These are phyloP conservation scores for Caenorhabditis panamensis DNA, from an alignment of 2,888 invertebrate genomes.

Conservation along the genomic window DNA sequence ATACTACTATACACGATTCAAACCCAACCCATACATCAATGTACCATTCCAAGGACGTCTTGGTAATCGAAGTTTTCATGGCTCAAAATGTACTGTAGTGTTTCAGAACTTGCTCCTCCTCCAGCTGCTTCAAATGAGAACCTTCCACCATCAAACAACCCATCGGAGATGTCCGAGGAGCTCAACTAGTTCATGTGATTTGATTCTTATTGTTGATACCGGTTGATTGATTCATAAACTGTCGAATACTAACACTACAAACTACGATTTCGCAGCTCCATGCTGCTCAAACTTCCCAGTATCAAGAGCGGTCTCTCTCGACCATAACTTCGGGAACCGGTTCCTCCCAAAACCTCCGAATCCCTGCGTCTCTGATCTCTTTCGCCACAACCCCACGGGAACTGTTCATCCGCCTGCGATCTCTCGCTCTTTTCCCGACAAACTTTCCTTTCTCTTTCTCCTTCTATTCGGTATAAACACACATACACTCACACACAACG, in stretches of 20 bases:
- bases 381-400: not conserved
- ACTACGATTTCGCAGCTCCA: not conserved
- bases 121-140: too few relatives aligned
- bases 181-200: too few relatives aligned
- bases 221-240: too few relatives aligned
- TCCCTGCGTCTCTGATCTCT: not conserved
- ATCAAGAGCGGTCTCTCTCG: not conserved
- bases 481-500: not conserved
- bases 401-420: not conserved
- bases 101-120: too few relatives aligned
- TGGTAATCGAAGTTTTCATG: too few relatives aligned
- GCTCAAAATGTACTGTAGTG: too few relatives aligned
- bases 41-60: too few relatives aligned
- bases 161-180: too few relatives aligned
- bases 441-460: not conserved
- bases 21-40: too few relatives aligned
- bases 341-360: not conserved
- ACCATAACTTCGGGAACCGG: not conserved
- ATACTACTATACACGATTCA: too few relatives aligned
- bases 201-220: too few relatives aligned
- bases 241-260: not conserved
- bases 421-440: not conserved
- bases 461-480: not conserved
- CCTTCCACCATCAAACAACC: too few relatives aligned
- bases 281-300: not conserved